Evolutionary conservation across 2,797 vertebrate species (phyloP).

Genomic region (Lerista edwardsae): DNA sequence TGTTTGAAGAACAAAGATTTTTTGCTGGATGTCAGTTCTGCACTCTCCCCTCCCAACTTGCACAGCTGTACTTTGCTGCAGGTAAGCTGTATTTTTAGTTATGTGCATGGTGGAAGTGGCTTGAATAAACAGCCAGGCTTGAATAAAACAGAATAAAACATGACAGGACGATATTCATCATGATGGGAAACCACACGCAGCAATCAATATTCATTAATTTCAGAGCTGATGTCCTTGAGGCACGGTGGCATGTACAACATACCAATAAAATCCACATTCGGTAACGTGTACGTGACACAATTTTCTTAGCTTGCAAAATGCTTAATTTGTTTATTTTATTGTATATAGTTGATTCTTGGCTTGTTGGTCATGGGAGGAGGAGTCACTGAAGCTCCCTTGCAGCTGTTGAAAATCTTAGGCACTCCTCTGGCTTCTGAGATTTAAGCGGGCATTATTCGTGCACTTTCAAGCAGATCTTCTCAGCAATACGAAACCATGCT

Average conservation of each 20-base stretch:
- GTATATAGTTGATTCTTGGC: background rate
- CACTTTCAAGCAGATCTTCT: background rate
- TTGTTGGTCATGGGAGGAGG: background rate
- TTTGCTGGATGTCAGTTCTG: slow-evolving; percentile 87
- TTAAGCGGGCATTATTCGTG: background rate
- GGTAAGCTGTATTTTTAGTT: slow-evolving; percentile 77
- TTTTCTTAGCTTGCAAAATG: background rate
- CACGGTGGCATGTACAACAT: background rate
- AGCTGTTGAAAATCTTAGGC: background rate
- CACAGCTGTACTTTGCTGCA: slow-evolving; percentile 87
- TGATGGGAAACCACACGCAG: background rate
- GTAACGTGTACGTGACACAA: no score
- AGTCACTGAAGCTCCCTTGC: background rate
- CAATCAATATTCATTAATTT: background rate
- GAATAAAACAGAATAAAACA: no score
- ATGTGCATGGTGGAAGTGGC: background rate
- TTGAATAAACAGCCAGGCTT: background rate
- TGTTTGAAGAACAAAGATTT: slow-evolving; percentile 86
- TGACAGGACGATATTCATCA: no score
- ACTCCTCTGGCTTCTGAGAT: no score
- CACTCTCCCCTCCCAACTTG: slow-evolving; percentile 86
- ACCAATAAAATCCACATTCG: background rate
- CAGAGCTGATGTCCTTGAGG: background rate
- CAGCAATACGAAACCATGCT: background rate
- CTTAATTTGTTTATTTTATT: background rate